These are phyloP conservation scores for Cuniculus paca DNA, from an alignment of 2,797 vertebrate genomes.

Conservation along the genomic window DNA sequence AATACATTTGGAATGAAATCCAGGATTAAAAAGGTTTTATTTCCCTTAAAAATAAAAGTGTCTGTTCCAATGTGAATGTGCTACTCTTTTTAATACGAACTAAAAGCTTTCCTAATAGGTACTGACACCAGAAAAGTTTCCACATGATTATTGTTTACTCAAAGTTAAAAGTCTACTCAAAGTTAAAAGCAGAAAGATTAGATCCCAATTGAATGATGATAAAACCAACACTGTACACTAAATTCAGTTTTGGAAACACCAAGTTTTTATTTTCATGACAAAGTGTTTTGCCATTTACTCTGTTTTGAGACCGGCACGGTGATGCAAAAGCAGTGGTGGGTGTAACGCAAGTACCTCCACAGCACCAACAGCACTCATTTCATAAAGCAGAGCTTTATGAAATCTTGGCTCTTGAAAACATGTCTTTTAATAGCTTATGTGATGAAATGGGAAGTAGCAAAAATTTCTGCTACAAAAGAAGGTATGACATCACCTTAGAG, in stretches of 20 bases:
- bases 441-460: neutral
- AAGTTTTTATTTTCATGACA: slow-evolving; percentile 4
- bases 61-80: neutral
- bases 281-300: neutral
- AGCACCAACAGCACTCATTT: neutral
- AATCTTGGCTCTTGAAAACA: neutral
- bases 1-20: neutral
- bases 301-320: neutral
- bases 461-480: neutral
- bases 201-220: slow-evolving; percentile 26
- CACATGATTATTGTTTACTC: slow-evolving; percentile 43
- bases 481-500: neutral
- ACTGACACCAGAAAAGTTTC: neutral
- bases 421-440: neutral
- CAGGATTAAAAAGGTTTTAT: neutral
- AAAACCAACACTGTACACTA: slow-evolving; percentile 14
- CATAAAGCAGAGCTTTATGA: slow-evolving; percentile 8
- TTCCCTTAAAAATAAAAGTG: slow-evolving; percentile 41
- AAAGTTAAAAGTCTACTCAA: slow-evolving; percentile 62
- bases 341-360: neutral
- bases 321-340: neutral
- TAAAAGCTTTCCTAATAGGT: slow-evolving; percentile 2
- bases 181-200: slow-evolving; percentile 25
- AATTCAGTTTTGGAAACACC: neutral
- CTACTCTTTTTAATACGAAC: neutral